Evolutionary conservation across 2,797 vertebrate species (phyloP), one percentile per base, ranked within the genome.

Genomic region (Hoplostethus atlanticus): DNA sequence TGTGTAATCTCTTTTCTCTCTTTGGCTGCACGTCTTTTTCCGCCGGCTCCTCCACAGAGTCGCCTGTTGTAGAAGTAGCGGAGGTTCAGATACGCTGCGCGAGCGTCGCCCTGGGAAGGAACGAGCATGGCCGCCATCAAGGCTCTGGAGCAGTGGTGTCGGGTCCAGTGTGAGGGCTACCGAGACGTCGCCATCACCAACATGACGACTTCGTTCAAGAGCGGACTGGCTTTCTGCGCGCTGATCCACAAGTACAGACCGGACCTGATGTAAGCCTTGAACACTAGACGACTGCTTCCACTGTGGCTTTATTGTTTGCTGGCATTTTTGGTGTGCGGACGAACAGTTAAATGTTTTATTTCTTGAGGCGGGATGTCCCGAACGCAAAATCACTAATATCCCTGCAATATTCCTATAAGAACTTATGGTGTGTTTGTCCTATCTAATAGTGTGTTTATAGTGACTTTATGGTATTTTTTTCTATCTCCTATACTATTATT

Each of bases 141-240:
- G 79, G 96, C 97, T 68, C 76, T 99, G 68, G 96, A 99, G 91
- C 95, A 93, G 70, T 99, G 98, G 98, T 99, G 98, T 84, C 95
- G 94, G 77, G 83, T 87, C 38, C 96, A 98, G 25, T 98, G 96
- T 28, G 95, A 97, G 6, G 98, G 97, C 13, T 99, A 99, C 92
- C 86, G 91, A 47, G 96, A 96, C 48, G 97, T 99, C 76, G 86
- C 68, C 79, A 92, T 99, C 89, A 96, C 91, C 87, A 99, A 99
- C 94, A 99, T 99, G 98, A 99, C 97, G 63, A 96, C 96, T 12
- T 99, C 98, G 0, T 99, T 99, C 93, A 96, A 96, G 84, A 96
- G 96, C 80, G 98, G 98, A 55, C 60, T 99, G 90, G 98, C 98
- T 69, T 99, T 99, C 89, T 99, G 98, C 15, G 98, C 98, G 52